Evolutionary conservation across 2,888 invertebrate genomes (phyloP), one percentile per base, ranked within the genome.

Genomic region (Syrphus vitripennis): DNA sequence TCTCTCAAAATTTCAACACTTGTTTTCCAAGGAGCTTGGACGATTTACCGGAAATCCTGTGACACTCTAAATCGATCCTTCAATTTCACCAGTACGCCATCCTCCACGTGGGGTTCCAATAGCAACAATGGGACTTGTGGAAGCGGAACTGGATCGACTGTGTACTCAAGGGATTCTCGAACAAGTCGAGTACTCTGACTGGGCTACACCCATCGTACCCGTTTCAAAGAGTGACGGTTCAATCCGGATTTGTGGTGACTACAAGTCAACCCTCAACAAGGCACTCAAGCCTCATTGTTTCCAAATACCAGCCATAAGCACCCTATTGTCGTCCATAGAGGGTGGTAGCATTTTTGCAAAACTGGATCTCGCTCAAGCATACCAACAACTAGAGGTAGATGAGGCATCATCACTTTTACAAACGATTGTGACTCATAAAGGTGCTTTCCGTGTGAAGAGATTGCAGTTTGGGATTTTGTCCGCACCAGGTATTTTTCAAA

Each of bases 351-450:
- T 80, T 10, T 92, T 91, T 83, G 87, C 89, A 7, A 90, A 90
- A 78, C 79, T 92, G 19, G 91, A 92, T 76, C 83, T 91, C 9
- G 70, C 87, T 4, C 88, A 91, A 42, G 90, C 90, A 7, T 91
- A 90, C 87, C 88, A 89, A 53, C 91, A 92, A 86, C 72, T 89
- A 10, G 63, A 74, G 14, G 75, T 90, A 10, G 89, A 90, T 63
- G 87, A 90, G n/a, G 87, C 89, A 76, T 87, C 90, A 2, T 88
- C 90, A 31, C 83, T 88, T 16, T 84, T 88, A 3, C 88, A 87
- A 14, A 90, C 90, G 0, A 89, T 91, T 7, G 89, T 88, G 24
- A 91, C 90, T 0, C 90, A 90, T 61, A 88, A 87, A 45, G 91
- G 90, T 0, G 76, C 90, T 12, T 91, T 89, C 63, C 40, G 65